phyloP scores from a whole-genome alignment of 2,797 vertebrate genomes.

The Australoheros facetus region DNA sequence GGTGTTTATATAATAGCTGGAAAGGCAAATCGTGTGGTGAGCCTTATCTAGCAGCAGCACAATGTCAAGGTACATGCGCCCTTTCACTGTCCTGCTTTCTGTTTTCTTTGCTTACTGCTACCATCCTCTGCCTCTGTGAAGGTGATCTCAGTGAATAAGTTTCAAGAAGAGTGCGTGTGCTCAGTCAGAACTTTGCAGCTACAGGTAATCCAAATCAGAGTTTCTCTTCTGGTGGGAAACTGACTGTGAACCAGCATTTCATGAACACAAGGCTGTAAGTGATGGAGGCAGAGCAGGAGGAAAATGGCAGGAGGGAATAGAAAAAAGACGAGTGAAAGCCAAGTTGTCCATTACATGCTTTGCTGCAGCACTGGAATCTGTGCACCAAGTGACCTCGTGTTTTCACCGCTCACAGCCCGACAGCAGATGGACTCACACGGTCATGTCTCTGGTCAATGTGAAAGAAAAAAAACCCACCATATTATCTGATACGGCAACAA shows the following conservation, averaged over 20 bases:
- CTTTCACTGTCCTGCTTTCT: background rate
- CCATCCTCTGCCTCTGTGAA: background rate
- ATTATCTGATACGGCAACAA: background rate
- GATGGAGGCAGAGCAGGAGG: background rate
- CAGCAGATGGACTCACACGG: conserved; percentile 1
- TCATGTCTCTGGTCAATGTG: background rate
- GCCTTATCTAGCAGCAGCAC: conserved; percentile 49
- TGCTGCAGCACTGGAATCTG: conserved; percentile 72
- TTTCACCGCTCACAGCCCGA: background rate
- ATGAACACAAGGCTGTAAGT: background rate
- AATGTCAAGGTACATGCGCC: conserved; percentile 37
- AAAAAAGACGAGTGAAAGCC: conserved; percentile 33
- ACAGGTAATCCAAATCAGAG: too few species aligned
- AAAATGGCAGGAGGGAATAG: background rate
- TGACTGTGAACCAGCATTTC: background rate
- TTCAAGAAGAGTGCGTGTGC: background rate
- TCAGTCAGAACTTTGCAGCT: background rate
- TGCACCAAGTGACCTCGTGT: conserved; percentile 61
- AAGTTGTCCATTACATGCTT: conserved; percentile 75
- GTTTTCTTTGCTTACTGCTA: background rate
- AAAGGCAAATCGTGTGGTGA: conserved; percentile 54
- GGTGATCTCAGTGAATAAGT: background rate
- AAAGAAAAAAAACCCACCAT: background rate
- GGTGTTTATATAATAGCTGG: conserved; percentile 26
- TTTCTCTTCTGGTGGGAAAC: background rate